phyloP scores from a whole-genome alignment of 2,797 vertebrate species.

The Notoglanidium macrostoma region DNA sequence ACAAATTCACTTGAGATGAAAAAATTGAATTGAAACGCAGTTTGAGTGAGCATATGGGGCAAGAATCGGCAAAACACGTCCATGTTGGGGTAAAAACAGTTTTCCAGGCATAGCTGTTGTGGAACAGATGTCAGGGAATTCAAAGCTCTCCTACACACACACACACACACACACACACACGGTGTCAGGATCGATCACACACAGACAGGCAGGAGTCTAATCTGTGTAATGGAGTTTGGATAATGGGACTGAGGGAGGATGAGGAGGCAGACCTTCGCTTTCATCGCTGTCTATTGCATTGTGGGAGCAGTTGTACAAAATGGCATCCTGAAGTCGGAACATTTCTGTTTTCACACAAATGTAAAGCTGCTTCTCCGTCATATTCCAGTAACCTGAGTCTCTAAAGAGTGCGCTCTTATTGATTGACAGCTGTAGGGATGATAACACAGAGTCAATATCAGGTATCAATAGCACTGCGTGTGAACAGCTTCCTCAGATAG shows the following conservation, averaged over 20 bases:
- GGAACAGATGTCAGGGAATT: conserved; percentile 34
- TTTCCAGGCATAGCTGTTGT: conserved; percentile 7
- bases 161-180: conserved; percentile 4
- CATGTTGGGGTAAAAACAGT: neutral
- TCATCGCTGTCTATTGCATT: neutral
- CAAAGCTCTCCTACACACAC: neutral
- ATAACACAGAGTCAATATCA: neutral
- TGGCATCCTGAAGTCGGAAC: neutral
- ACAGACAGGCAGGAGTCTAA: conserved; percentile 39
- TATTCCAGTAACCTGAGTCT: neutral
- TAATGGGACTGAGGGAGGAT: conserved; percentile 28
- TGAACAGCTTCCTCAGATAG: neutral
- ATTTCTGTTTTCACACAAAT: neutral
- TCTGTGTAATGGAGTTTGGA: conserved; percentile 37
- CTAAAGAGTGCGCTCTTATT: neutral
- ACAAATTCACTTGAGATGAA: neutral
- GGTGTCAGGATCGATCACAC: conserved; percentile 32
- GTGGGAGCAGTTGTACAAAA: neutral
- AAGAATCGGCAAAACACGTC: neutral
- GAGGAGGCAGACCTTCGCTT: neutral
- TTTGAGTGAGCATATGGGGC: conserved; percentile 20
- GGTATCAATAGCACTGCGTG: neutral
- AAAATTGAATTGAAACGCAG: neutral
- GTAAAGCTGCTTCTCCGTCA: neutral
- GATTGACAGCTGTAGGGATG: neutral